Percentiles rank a stretch among this genome's conserved stretches.
phyloP scores from a whole-genome alignment of 1,140 invertebrate species.

The Nasonia longicornis region DNA sequence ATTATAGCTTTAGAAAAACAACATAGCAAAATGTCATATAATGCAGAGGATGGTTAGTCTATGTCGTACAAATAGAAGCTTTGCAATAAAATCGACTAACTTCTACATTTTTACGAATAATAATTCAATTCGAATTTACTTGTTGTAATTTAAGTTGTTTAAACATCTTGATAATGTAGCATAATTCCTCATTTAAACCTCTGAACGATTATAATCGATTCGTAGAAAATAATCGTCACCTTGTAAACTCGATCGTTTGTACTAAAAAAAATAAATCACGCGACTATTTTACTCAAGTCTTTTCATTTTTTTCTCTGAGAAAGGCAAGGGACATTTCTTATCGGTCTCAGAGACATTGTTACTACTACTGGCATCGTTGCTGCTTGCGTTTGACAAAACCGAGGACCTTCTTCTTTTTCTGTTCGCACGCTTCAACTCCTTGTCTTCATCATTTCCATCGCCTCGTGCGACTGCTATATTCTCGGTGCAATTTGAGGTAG shows the following conservation, averaged over 20 bases:
- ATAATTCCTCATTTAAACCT: background rate
- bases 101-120: slow-evolving; percentile 26
- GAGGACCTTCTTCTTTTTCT: slow-evolving; percentile 33
- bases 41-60: background rate
- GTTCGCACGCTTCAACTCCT: background rate
- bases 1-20: background rate
- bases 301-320: slow-evolving; percentile 39
- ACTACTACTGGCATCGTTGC: slow-evolving; percentile 23
- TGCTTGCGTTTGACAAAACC: slow-evolving; percentile 18
- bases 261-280: slow-evolving; percentile 35
- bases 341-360: slow-evolving; percentile 13
- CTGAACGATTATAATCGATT: background rate
- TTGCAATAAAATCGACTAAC: slow-evolving; percentile 8
- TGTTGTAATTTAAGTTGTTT: background rate
- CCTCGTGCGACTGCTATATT: background rate
- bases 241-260: slow-evolving; percentile 22
- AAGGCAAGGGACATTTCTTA: slow-evolving; percentile 27
- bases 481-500: slow-evolving; percentile 29
- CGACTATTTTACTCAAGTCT: slow-evolving; percentile 22
- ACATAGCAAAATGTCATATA: background rate
- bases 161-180: background rate
- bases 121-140: background rate
- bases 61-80: background rate
- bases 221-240: background rate
- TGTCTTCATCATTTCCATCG: background rate